phyloP scores from a whole-genome alignment of 2,888 invertebrate genomes.

The Cephus spinipes region DNA sequence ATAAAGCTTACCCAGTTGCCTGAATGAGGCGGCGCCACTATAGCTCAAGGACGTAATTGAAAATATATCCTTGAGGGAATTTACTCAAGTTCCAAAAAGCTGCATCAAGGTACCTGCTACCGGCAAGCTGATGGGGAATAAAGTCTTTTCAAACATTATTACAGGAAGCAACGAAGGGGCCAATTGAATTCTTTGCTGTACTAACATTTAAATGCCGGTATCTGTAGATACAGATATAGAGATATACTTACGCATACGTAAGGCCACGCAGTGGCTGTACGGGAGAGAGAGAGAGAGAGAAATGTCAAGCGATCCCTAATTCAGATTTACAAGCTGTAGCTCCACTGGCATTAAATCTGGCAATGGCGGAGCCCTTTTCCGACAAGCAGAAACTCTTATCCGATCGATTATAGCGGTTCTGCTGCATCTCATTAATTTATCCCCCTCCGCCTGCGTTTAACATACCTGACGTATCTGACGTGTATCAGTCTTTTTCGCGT shows the following conservation, averaged over 20 bases:
- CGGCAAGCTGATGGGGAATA: neutral
- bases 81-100: neutral
- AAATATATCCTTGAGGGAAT: neutral
- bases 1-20: constrained; percentile 4
- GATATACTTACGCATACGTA: neutral
- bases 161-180: neutral
- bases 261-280: neutral
- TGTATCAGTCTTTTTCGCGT: neutral
- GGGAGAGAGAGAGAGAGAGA: no score
- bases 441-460: neutral
- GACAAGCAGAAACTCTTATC: constrained; percentile 22
- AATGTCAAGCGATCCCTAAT: constrained; percentile 22
- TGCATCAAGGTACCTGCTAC: neutral
- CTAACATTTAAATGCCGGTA: neutral
- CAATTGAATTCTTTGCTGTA: neutral
- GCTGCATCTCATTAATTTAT: neutral
- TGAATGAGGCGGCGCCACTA: neutral
- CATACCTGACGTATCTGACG: neutral
- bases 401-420: neutral
- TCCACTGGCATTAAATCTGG: constrained; percentile 37
- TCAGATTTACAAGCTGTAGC: constrained; percentile 41
- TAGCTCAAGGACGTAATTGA: neutral
- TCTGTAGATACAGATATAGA: neutral
- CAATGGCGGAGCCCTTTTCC: constrained; percentile 30
- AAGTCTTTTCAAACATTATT: neutral